Percentiles rank a stretch among this genome's conserved stretches.
phyloP scores from a whole-genome alignment of 2,888 invertebrate genomes.

The Strigamia maritima region DNA sequence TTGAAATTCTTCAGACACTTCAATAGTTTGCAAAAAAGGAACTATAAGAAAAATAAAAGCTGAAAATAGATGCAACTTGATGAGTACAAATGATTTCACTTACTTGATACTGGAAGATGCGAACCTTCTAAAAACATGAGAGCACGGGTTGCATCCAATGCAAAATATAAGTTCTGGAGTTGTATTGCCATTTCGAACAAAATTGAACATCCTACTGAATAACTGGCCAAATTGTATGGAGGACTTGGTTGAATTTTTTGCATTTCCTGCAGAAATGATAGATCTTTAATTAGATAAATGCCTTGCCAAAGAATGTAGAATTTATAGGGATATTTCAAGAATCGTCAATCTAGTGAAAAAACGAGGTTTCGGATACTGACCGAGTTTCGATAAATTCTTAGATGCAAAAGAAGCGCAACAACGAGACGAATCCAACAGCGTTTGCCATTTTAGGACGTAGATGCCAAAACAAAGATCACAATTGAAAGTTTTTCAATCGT shows the following conservation, averaged over 20 bases:
- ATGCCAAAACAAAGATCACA: no score
- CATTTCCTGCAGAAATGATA: constrained; percentile 59
- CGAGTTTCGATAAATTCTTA: no score
- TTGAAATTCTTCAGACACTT: not conserved
- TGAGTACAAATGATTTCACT: not conserved
- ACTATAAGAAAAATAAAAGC: not conserved
- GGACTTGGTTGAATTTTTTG: constrained; percentile 71
- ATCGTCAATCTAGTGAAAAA: no score
- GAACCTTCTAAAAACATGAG: not conserved
- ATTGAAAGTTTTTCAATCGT: no score
- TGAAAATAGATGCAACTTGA: not conserved
- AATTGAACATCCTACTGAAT: constrained; percentile 92
- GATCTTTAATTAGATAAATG: not conserved
- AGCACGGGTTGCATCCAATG: not conserved
- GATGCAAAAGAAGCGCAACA: no score
- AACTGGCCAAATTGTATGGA: constrained; percentile 86
- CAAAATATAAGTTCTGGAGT: constrained; percentile 55
- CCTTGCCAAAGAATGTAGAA: no score
- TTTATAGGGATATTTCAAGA: no score
- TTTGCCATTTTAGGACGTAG: no score
- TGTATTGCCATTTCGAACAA: constrained; percentile 92
- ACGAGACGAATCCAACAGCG: no score
- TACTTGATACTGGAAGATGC: not conserved
- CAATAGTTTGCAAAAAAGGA: not conserved
- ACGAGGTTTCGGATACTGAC: no score